These are phyloP conservation scores for Bovichtus diacanthus DNA, from an alignment of 2,797 vertebrate genomes.

Conservation along the genomic window DNA sequence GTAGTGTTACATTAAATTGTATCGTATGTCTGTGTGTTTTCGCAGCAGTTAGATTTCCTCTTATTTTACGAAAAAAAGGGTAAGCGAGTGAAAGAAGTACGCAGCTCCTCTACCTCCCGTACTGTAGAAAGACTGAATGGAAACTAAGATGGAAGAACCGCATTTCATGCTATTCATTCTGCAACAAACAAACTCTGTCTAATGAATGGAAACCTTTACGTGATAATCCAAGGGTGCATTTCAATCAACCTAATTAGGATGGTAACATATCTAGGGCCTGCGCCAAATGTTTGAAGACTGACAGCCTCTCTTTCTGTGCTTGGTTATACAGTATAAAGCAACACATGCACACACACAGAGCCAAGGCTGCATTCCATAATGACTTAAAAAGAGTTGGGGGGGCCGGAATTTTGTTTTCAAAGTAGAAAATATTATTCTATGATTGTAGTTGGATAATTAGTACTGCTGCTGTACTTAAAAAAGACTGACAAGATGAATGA, in stretches of 20 bases:
- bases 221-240: slow-evolving; percentile 68
- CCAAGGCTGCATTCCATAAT: slow-evolving; percentile 56
- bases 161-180: slow-evolving; percentile 55
- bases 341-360: slow-evolving; percentile 8
- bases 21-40: neutral
- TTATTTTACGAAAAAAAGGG: neutral
- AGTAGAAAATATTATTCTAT: slow-evolving; percentile 65
- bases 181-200: slow-evolving; percentile 54
- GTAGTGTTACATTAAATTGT: neutral
- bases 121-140: slow-evolving; percentile 23
- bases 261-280: slow-evolving; percentile 54
- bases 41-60: neutral
- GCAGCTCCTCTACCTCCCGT: neutral
- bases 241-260: slow-evolving; percentile 69
- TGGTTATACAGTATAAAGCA: slow-evolving; percentile 30
- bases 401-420: slow-evolving; percentile 62
- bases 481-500: slow-evolving; percentile 64
- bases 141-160: slow-evolving; percentile 44
- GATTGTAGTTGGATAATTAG: slow-evolving; percentile 75
- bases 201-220: slow-evolving; percentile 70
- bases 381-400: slow-evolving; percentile 43
- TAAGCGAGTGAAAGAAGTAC: neutral
- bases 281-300: slow-evolving; percentile 66
- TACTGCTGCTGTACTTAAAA: slow-evolving; percentile 49
- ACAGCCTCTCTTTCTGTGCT: slow-evolving; percentile 49